phyloP scores from a whole-genome alignment of 2,888 invertebrate species.

The Acronicta psi region DNA sequence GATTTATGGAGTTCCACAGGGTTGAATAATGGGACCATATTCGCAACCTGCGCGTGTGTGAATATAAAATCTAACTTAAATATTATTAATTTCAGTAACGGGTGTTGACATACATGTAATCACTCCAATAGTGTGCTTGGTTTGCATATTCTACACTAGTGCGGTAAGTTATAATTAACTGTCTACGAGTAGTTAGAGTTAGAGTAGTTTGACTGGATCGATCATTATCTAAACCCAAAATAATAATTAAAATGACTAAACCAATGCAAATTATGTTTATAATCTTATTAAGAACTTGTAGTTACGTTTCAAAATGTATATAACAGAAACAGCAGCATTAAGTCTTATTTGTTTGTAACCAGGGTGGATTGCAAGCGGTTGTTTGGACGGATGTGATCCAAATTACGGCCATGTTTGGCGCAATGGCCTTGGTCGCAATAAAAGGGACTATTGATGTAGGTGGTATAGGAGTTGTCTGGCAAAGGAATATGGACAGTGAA shows the following conservation, averaged over 20 bases:
- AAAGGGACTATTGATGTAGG: constrained; percentile 93
- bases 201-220: no score
- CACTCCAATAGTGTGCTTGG: constrained; percentile 94
- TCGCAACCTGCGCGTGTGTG: not conserved
- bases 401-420: constrained; percentile 92
- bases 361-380: constrained; percentile 95
- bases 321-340: no score
- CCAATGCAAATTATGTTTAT: no score
- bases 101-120: constrained; percentile 94
- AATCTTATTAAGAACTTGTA: no score
- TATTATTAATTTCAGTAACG: constrained; percentile 91
- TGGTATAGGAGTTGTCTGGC: constrained; percentile 90
- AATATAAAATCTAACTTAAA: not conserved
- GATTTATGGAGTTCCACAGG: constrained; percentile 3
- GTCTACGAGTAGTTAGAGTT: no score
- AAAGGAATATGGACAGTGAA: constrained; percentile 91
- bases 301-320: no score
- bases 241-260: no score
- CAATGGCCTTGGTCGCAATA: constrained; percentile 92
- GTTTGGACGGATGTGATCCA: constrained; percentile 95
- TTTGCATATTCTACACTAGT: constrained; percentile 96
- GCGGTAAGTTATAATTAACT: constrained; percentile 87
- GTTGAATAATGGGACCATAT: not conserved
- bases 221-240: no score
- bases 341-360: no score